Percentiles rank a stretch among this genome's conserved stretches.
phyloP scores from a whole-genome alignment of 2,113 vertebrate genomes.

The Ancistrus triradiatus region DNA sequence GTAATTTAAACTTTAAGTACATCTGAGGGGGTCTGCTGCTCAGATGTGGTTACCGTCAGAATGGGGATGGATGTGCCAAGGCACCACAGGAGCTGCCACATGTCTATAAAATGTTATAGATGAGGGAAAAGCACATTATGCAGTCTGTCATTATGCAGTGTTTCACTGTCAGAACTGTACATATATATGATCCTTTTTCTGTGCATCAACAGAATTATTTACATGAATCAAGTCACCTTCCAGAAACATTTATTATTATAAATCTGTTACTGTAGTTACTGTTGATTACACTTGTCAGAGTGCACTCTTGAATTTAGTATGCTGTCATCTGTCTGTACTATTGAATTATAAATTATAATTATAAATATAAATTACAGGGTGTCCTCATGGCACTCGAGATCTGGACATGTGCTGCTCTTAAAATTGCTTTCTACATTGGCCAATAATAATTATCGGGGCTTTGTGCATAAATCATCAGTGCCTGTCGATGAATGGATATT shows the following conservation, averaged over 20 bases:
- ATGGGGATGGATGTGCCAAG: too few relatives aligned
- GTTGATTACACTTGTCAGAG: too few relatives aligned
- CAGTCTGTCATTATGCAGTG: background rate
- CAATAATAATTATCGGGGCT: constrained; percentile 33
- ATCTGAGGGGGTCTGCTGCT: too few relatives aligned
- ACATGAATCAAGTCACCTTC: background rate
- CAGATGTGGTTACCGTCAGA: too few relatives aligned
- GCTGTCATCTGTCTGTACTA: background rate
- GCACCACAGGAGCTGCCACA: too few relatives aligned
- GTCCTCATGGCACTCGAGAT: too few relatives aligned
- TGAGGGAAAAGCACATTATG: too few relatives aligned
- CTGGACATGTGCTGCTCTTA: background rate
- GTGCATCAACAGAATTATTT: too few relatives aligned
- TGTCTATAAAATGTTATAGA: too few relatives aligned
- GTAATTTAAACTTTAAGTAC: too few relatives aligned
- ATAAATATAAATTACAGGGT: constrained; percentile 11
- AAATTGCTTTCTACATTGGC: constrained; percentile 16
- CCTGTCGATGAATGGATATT: background rate
- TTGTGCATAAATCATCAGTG: constrained; percentile 16
- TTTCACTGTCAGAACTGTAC: too few relatives aligned
- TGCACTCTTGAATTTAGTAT: background rate
- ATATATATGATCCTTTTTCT: too few relatives aligned
- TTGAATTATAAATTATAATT: background rate
- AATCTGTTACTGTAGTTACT: background rate
- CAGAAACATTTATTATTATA: background rate